Base-by-base conservation (phyloP, 2,797 vertebrate species). In the Cygnus olor region DNA sequence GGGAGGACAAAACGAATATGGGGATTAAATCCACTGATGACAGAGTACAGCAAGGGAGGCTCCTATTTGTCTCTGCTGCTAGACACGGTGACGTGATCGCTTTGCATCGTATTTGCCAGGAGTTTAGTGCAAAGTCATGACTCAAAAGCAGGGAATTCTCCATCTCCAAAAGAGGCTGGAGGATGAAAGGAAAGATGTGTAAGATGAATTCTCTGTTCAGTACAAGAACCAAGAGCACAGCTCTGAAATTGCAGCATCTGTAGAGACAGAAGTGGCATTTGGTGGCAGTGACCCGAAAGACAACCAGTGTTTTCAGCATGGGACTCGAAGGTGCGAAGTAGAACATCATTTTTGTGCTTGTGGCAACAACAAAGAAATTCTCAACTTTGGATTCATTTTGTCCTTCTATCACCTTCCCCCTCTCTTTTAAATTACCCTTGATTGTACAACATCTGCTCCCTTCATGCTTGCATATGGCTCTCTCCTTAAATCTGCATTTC, bases 401-500 rank as follows among this genome's bases (percentile, higher is more conserved):
- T 97, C 95, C 97, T 97, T 96, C 93, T 42, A 28, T 95, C 95
- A 89, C 96, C 95, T 96, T 96, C 91, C 87, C 88, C 81, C 92
- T 94, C 86, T 90, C 94, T 96, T 96, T 95, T 93, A 96, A 97
- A 97, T 97, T 92, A 93, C 89, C 74, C 86, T 90, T 96, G 96
- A 96, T 95, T 92, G 83, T 89, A 77, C 71, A 97, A 88, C 96
- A 97, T 96, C 97, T 97, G 97, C 94, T 96, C 90, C 96, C 95
- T 95, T 96, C 94, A 47, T 84, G 80, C 65, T 28, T 95, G 93
- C 95, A 95, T 94, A 94, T 96, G 96, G 92, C 96, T 95, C 85
- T 92, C 83, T 95, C 93, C 87, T 85, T 93, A 89, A 94, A 93
- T 97, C 96, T 74, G 89, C 93, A 73, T 95, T 95, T 95, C 95